Evolutionary conservation across 2,797 vertebrate genomes (phyloP).

Genomic region (Gobionotothen gibberifrons): DNA sequence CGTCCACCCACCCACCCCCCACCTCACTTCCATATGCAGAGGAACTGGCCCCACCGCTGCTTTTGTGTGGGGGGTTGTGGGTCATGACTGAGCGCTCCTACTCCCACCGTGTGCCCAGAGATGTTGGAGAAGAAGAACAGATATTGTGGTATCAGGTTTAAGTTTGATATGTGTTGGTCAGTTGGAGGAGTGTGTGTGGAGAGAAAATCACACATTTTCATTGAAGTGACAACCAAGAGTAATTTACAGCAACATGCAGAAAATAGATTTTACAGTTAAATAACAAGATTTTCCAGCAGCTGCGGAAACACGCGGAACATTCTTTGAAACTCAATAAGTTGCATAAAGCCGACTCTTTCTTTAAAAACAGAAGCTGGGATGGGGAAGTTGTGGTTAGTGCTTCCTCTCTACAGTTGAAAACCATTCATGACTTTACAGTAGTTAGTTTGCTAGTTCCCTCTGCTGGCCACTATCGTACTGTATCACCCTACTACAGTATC

Average conservation of each 20-base stretch:
- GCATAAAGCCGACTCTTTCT: slow-evolving; percentile 10
- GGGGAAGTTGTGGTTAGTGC: slow-evolving; percentile 48
- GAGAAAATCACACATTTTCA: not conserved
- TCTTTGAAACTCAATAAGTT: slow-evolving; percentile 18
- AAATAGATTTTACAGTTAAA: not conserved
- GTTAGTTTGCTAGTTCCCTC: slow-evolving; percentile 78
- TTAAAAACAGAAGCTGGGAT: slow-evolving; percentile 41
- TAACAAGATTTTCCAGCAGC: not conserved
- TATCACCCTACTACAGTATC: slow-evolving; percentile 9
- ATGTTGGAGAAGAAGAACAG: slow-evolving; percentile 34
- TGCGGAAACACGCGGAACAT: not conserved
- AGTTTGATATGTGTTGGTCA: slow-evolving; percentile 4
- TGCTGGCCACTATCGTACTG: slow-evolving; percentile 74
- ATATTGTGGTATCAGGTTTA: slow-evolving; percentile 22
- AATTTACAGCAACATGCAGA: slow-evolving; percentile 3
- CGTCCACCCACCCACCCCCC: slow-evolving; percentile 74
- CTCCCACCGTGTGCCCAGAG: slow-evolving; percentile 50
- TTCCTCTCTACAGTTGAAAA: slow-evolving; percentile 61
- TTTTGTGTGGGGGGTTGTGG: slow-evolving; percentile 79
- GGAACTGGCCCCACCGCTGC: slow-evolving; percentile 63
- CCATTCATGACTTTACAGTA: slow-evolving; percentile 35
- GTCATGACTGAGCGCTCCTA: slow-evolving; percentile 76
- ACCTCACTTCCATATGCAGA: slow-evolving; percentile 77
- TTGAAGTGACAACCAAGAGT: not conserved
- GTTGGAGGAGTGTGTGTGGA: slow-evolving; percentile 5